Evolutionary conservation across 35 echinoderm and acorn worm genomes (phyloP).

Genomic region (Diadema setosum): DNA sequence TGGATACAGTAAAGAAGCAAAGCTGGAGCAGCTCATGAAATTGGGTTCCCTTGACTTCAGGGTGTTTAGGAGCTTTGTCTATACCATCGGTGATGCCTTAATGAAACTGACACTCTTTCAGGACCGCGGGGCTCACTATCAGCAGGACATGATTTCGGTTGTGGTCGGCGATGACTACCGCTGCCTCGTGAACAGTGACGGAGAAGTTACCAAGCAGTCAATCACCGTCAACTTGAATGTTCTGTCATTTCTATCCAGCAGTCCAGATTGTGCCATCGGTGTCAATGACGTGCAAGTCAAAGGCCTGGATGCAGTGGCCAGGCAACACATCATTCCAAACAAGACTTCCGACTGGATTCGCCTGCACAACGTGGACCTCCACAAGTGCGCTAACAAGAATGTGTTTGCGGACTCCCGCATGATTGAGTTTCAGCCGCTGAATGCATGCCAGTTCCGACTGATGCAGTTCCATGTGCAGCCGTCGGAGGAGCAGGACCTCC

Average conservation of each 20-base stretch:
- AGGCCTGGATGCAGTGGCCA: constrained; percentile 65
- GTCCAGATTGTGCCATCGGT: constrained; percentile 84
- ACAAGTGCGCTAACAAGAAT: constrained; percentile 90
- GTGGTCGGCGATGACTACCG: constrained; percentile 71
- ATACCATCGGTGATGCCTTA: constrained; percentile 69
- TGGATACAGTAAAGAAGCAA: constrained; percentile 33
- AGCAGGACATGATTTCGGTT: constrained; percentile 72
- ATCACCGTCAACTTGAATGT: constrained; percentile 51
- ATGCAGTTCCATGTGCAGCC: constrained; percentile 71
- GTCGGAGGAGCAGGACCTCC: constrained; percentile 51
- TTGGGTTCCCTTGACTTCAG: constrained; percentile 63
- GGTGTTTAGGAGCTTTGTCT: constrained; percentile 61
- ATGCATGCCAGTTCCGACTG: constrained; percentile 83
- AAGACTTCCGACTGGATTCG: constrained; percentile 84
- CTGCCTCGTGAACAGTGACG: constrained; percentile 39
- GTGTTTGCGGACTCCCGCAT: constrained; percentile 76
- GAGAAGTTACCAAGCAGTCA: constrained; percentile 69
- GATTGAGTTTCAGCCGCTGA: constrained; percentile 73
- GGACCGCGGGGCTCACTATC: constrained; percentile 65
- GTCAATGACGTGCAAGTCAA: constrained; percentile 88
- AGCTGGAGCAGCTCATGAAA: constrained; percentile 71
- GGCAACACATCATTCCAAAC: constrained; percentile 87
- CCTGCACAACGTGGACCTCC: constrained; percentile 74
- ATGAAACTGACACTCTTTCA: constrained; percentile 77
- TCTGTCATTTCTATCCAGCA: constrained; percentile 84